phyloP scores from a whole-genome alignment of 35 echinoderm and acorn worm species.

The Patiria miniata region DNA sequence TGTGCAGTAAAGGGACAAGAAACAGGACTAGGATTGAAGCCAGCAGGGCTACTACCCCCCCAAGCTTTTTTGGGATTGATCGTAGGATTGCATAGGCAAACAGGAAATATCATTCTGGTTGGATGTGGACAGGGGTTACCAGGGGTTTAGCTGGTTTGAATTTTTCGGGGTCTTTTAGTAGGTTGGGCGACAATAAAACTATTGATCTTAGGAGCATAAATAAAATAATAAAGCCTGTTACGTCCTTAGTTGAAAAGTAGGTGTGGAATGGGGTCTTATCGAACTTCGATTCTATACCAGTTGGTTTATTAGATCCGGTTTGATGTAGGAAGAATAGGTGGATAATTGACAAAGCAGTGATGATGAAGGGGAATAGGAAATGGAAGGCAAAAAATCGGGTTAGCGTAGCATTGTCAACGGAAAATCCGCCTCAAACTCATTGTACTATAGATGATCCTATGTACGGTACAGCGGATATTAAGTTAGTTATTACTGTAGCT shows the following conservation, averaged over 20 bases:
- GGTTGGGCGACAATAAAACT: conserved; percentile 47
- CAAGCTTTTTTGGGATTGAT: conserved; percentile 85
- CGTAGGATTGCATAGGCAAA: conserved; percentile 87
- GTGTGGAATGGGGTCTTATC: conserved; percentile 72
- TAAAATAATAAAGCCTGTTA: conserved; percentile 51
- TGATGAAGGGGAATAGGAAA: conserved; percentile 78
- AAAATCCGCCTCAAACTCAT: conserved; percentile 83
- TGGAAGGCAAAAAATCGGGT: conserved; percentile 81
- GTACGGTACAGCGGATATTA: conserved; percentile 73
- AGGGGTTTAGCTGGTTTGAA: conserved; percentile 73
- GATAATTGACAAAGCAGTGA: conserved; percentile 49
- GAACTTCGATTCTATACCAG: conserved; percentile 39
- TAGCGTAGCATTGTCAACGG: conserved; percentile 75
- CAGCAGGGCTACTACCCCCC: conserved; percentile 72
- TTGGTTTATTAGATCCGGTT: conserved; percentile 75
- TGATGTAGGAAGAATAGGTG: conserved; percentile 77
- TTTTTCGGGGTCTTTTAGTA: conserved; percentile 74
- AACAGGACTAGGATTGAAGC: conserved; percentile 59
- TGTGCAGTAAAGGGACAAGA: conserved; percentile 62
- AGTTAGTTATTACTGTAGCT: conserved; percentile 84
- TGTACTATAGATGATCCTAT: conserved; percentile 54
- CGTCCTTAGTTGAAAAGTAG: conserved; percentile 73
- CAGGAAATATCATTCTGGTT: conserved; percentile 85
- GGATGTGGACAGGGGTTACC: conserved; percentile 71
- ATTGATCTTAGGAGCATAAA: not conserved